These are phyloP conservation scores for Xestobium rufovillosum DNA, from an alignment of 2,888 invertebrate species.

Conservation along the genomic window DNA sequence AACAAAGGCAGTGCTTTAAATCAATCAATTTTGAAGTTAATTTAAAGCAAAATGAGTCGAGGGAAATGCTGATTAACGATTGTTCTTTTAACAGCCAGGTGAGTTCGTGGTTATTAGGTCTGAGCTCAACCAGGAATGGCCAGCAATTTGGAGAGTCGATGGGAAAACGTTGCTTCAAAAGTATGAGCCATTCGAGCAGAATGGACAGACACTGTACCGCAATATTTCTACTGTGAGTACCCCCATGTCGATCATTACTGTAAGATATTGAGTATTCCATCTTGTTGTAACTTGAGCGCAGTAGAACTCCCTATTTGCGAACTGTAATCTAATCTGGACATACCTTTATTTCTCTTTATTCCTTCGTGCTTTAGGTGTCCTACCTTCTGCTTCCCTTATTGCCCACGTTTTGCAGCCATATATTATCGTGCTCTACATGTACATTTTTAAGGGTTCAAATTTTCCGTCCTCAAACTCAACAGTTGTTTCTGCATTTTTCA, in stretches of 20 bases:
- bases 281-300: not conserved
- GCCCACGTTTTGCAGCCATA: too few relatives aligned
- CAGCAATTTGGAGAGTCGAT: constrained; percentile 87
- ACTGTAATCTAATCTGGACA: not conserved
- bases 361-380: too few relatives aligned
- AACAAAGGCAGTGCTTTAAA: too few relatives aligned
- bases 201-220: constrained; percentile 72
- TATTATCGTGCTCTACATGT: too few relatives aligned
- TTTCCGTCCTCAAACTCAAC: too few relatives aligned
- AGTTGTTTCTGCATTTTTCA: too few relatives aligned
- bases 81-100: constrained; percentile 59
- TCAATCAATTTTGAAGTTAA: too few relatives aligned
- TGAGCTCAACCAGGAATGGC: constrained; percentile 74
- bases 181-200: constrained; percentile 74
- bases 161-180: constrained; percentile 75
- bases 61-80: not conserved
- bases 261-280: not conserved
- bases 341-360: constrained; percentile 4
- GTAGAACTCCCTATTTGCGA: not conserved
- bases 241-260: too few relatives aligned
- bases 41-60: too few relatives aligned
- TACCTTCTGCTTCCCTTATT: too few relatives aligned
- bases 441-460: too few relatives aligned
- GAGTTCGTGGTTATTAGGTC: constrained; percentile 82
- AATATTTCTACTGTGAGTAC: constrained; percentile 81